These are phyloP conservation scores for Gobiocypris rarus DNA, from an alignment of 2,113 vertebrate genomes.

Conservation along the genomic window DNA sequence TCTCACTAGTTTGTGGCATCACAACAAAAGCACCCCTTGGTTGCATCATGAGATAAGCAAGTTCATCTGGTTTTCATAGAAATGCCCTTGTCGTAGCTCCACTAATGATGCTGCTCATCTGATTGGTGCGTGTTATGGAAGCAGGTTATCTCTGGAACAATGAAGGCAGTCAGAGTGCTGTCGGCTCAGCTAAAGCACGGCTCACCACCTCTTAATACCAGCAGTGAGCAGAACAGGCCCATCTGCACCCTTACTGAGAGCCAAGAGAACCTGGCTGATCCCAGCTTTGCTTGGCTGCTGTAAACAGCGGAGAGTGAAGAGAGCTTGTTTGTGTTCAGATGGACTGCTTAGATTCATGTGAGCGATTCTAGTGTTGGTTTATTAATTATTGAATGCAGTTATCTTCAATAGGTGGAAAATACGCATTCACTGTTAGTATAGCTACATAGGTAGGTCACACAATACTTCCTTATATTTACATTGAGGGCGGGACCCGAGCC, in stretches of 20 bases:
- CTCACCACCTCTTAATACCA: constrained; percentile 56
- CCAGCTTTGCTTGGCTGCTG: constrained; percentile 18
- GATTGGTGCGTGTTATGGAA: constrained; percentile 36
- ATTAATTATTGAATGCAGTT: background rate
- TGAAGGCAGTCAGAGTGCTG: constrained; percentile 58
- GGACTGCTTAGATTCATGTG: constrained; percentile 8
- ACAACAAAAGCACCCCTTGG: constrained; percentile 15
- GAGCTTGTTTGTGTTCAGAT: constrained; percentile 24
- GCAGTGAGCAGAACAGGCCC: constrained; percentile 57
- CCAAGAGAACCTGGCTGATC: constrained; percentile 51
- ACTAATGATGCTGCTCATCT: constrained; percentile 44
- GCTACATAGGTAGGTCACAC: background rate
- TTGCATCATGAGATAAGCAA: constrained; percentile 35
- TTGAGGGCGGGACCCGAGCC: background rate
- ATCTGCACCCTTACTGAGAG: constrained; percentile 49
- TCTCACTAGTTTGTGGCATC: background rate
- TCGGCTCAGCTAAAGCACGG: constrained; percentile 73
- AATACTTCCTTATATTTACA: background rate
- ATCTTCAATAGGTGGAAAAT: background rate
- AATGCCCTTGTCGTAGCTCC: background rate
- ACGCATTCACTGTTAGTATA: background rate
- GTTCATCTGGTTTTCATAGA: constrained; percentile 25
- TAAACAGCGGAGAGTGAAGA: constrained; percentile 2
- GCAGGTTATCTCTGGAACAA: constrained; percentile 48
- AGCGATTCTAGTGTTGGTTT: background rate